phyloP scores from a whole-genome alignment of 2,113 vertebrate genomes.

The Bubo bubo region DNA sequence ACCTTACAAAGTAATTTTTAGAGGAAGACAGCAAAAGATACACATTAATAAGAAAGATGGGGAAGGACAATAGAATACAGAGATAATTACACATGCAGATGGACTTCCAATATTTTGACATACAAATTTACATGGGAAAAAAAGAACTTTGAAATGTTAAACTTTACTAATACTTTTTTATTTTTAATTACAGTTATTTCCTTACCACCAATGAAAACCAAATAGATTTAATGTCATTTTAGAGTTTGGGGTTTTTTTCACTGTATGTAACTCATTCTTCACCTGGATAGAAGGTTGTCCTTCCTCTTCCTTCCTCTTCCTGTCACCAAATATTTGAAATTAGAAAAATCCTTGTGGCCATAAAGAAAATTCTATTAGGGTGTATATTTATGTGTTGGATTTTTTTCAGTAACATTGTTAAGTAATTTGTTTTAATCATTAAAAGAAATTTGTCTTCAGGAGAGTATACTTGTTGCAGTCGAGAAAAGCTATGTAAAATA shows the following conservation, averaged over 20 bases:
- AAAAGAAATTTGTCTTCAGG: background rate
- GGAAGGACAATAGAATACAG: background rate
- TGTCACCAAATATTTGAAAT: background rate
- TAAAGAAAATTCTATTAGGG: background rate
- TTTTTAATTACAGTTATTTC: background rate
- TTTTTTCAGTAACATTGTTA: background rate
- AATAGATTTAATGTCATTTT: background rate
- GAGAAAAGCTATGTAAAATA: background rate
- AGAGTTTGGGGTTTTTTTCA: background rate
- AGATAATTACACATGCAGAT: fast-evolving
- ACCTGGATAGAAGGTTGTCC: background rate
- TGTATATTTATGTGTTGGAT: background rate
- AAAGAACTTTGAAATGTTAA: background rate
- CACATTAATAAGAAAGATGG: background rate
- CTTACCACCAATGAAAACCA: background rate
- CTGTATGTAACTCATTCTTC: background rate
- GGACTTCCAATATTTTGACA: background rate
- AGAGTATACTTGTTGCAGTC: background rate
- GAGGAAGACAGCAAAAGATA: background rate
- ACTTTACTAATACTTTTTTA: background rate
- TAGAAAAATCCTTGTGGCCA: background rate
- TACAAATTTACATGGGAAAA: background rate
- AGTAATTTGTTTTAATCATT: background rate
- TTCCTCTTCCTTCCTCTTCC: background rate
- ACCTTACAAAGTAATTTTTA: background rate